These are phyloP conservation scores for Acleris literana DNA, from an alignment of 2,888 invertebrate species.

Conservation along the genomic window DNA sequence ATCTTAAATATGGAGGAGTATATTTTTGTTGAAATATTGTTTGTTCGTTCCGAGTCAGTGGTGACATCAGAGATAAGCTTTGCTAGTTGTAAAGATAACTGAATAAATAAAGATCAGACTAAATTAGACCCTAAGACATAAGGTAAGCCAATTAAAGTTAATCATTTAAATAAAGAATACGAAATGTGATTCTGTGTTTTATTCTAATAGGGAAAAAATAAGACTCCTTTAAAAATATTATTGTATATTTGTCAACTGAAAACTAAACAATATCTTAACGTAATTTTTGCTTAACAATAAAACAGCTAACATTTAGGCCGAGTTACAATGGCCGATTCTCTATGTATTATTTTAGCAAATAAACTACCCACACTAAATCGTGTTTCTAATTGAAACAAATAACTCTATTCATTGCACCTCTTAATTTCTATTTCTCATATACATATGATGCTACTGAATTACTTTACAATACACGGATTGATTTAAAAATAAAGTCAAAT, in stretches of 20 bases:
- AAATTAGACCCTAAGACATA: too few relatives aligned
- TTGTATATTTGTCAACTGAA: slow-evolving; percentile 82
- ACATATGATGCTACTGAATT: slow-evolving; percentile 68
- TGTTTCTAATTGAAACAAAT: slow-evolving; percentile 59
- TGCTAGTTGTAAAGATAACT: slow-evolving; percentile 14
- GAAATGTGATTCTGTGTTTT: neutral
- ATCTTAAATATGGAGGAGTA: neutral
- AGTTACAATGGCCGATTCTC: slow-evolving; percentile 44
- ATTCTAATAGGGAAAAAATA: slow-evolving; percentile 39
- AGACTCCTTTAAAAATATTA: slow-evolving; percentile 68
- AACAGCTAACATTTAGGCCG: slow-evolving; percentile 72
- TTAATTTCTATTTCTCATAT: slow-evolving; percentile 71
- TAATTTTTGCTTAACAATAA: slow-evolving; percentile 71
- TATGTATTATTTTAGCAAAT: slow-evolving; percentile 44
- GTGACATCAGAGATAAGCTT: slow-evolving; percentile 24
- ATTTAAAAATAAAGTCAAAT: slow-evolving; percentile 27
- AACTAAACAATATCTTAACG: slow-evolving; percentile 79
- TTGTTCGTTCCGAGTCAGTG: slow-evolving; percentile 10
- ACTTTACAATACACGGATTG: slow-evolving; percentile 48
- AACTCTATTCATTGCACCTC: slow-evolving; percentile 67
- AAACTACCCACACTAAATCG: slow-evolving; percentile 49
- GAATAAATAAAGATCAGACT: too few relatives aligned
- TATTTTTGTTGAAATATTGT: slow-evolving; percentile 9
- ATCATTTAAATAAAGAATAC: neutral
- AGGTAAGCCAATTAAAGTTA: too few relatives aligned